Base-by-base conservation (phyloP, 2,888 invertebrate species). In the Clostera curtula region DNA sequence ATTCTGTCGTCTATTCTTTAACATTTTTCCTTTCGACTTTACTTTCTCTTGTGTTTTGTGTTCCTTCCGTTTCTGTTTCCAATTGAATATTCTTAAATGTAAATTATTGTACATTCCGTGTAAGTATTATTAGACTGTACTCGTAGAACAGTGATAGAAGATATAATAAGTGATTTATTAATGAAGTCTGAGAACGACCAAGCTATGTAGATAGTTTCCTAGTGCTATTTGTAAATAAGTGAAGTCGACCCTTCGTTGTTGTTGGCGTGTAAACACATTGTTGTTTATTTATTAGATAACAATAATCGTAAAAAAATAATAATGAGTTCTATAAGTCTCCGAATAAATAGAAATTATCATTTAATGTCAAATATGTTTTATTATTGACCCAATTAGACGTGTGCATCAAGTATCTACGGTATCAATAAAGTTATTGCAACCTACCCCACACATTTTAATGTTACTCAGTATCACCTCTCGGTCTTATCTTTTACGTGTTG, bases 141-240 rank as follows among this genome's bases (percentile, higher is more conserved):
- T 36, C 25, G 39, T 49, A 49, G 53, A 42, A 47, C 56, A 65
- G 65, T 56, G 58, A 63, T 63, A 56, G 55, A 62, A 61, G 49
- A 45, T 61, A 59, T 57, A 43, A 44, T 61, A 60, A 52, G 51
- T 52, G 41, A 43, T 55, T 50, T 66, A 64, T 63, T 63, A 52
- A 59, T 67, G 58, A 80, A 80, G 82, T 82, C 82, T 82, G 83
- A 82, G 63, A 75, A 68, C 77, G 82, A 83, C 82, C 82, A 83
- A 83, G 71, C 65, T 69, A 60, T 74, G 76, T 82, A 75, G 64
- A 71, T 70, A 68, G 54, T 59, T 49, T 55, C 44, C 49, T 68
- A 72, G 63, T 49, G 41, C 56, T 72, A 70, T 61, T 56, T 79
- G 76, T 80, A 79, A 44, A 80, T 77, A 79, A 47, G 41, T 56